Percentiles rank a stretch among this genome's conserved stretches.
phyloP scores from a whole-genome alignment of 2,113 vertebrate species.

The Oncorhynchus masou region DNA sequence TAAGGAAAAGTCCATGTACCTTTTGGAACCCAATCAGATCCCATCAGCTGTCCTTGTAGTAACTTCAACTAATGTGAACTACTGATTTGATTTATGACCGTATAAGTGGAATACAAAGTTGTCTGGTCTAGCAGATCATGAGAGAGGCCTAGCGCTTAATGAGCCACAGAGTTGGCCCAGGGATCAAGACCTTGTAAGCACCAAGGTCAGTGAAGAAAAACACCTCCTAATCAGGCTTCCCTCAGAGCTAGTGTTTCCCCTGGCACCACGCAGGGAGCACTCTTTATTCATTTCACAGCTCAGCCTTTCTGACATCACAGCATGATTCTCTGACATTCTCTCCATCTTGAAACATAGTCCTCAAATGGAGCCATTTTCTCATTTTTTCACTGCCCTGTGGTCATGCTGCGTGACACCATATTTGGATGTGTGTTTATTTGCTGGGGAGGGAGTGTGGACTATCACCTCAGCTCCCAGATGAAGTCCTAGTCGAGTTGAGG shows the following conservation, averaged over 20 bases:
- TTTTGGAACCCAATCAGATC: too few species aligned
- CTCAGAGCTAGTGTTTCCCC: constrained; percentile 22
- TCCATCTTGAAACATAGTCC: constrained; percentile 31
- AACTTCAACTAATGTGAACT: too few species aligned
- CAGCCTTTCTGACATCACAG: constrained; percentile 18
- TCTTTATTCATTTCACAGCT: constrained; percentile 28
- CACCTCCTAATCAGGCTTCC: constrained; percentile 31
- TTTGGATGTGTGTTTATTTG: constrained; percentile 27
- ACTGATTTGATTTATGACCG: too few species aligned
- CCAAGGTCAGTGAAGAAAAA: constrained; percentile 44
- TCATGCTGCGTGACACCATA: neutral
- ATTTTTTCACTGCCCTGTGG: constrained; percentile 5
- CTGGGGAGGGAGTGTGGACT: neutral
- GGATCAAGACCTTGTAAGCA: constrained; percentile 33
- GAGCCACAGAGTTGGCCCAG: constrained; percentile 6
- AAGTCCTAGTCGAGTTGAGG: constrained; percentile 3
- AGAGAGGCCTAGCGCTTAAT: constrained; percentile 16
- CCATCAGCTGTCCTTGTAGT: too few species aligned
- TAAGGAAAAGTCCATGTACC: too few species aligned
- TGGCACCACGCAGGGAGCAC: constrained; percentile 22
- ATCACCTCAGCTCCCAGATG: too few species aligned
- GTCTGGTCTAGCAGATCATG: constrained; percentile 12
- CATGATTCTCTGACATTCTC: constrained; percentile 36
- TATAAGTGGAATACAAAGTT: neutral
- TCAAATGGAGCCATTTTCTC: constrained; percentile 12